Conservation (phyloP, 2,113 vertebrate genomes). For the Hyperoodon ampullatus region DNA sequence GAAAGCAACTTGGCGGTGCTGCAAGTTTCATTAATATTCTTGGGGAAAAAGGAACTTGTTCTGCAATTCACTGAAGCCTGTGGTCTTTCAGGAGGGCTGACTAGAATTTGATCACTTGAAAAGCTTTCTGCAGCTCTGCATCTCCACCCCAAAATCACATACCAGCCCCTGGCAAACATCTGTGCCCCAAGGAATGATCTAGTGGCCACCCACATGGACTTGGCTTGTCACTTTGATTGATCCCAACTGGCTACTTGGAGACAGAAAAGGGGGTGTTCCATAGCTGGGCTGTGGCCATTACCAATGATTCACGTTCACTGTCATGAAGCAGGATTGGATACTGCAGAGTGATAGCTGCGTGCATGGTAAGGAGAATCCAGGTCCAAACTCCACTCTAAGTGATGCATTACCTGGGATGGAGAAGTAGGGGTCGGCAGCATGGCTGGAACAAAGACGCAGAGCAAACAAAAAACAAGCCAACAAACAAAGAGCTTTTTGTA, state of each 20-base stretch:
- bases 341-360: neutral
- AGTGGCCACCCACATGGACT: neutral
- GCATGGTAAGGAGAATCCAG: neutral
- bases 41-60: neutral
- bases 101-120: neutral
- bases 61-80: neutral
- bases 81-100: neutral
- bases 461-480: neutral
- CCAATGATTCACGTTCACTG: neutral
- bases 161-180: neutral
- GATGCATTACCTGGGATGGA: neutral
- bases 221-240: neutral
- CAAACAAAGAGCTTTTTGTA: neutral
- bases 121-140: neutral
- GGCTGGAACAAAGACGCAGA: neutral
- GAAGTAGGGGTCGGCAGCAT: rapidly evolving
- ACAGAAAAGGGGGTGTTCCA: neutral
- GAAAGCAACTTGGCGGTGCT: neutral
- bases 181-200: neutral
- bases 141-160: neutral
- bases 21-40: neutral
- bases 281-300: neutral
- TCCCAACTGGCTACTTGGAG: neutral
- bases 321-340: neutral
- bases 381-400: neutral